phyloP scores from a whole-genome alignment of 2,797 vertebrate genomes.

The Anniella stebbinsi region DNA sequence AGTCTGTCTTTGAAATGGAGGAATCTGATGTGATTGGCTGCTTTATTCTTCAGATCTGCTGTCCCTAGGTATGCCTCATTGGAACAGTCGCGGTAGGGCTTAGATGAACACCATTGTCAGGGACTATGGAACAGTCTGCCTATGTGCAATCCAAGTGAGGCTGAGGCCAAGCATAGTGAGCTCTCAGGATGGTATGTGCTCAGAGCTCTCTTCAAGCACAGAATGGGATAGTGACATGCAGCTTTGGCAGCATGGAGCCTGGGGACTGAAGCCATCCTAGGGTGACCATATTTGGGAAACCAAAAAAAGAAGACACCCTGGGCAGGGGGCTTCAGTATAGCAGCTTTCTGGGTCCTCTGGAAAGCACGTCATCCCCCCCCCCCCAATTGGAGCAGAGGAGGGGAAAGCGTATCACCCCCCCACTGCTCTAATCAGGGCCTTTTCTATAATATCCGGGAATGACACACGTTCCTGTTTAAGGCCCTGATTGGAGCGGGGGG shows the following conservation, averaged over 20 bases:
- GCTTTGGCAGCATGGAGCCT: background rate
- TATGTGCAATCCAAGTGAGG: background rate
- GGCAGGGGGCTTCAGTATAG: too few species aligned
- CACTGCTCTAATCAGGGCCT: too few species aligned
- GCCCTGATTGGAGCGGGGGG: too few species aligned
- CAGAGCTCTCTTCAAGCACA: background rate
- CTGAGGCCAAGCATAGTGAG: background rate
- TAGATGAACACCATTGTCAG: background rate
- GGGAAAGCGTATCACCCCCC: too few species aligned
- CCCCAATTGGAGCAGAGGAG: too few species aligned
- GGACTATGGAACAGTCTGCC: background rate
- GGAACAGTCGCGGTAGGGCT: background rate
- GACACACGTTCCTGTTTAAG: too few species aligned
- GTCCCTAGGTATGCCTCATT: background rate
- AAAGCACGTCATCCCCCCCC: too few species aligned
- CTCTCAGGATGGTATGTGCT: background rate
- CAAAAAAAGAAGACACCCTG: too few species aligned
- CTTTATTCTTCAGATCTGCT: constrained; percentile 15
- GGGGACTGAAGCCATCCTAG: background rate
- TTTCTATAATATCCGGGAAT: too few species aligned
- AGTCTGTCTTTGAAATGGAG: constrained; percentile 49
- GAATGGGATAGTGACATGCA: background rate
- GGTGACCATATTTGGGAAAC: too few species aligned
- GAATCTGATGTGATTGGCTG: constrained; percentile 1
- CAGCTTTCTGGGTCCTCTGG: too few species aligned